Conservation (phyloP, 2,113 vertebrate genomes). For the Macheiramphus alcinus region DNA sequence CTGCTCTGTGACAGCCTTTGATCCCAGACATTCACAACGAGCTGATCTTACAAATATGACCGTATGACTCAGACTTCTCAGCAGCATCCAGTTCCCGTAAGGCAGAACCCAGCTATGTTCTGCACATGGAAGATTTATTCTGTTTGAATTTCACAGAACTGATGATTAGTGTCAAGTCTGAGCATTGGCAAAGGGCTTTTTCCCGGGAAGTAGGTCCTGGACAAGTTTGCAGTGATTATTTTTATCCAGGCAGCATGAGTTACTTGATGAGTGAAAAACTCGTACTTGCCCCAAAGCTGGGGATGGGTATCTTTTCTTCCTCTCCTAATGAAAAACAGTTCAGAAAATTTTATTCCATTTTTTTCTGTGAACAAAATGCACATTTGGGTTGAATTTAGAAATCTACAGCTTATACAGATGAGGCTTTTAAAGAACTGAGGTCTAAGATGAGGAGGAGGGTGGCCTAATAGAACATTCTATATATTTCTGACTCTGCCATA, state of each 20-base stretch:
- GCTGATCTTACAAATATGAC: not conserved
- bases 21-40: not conserved
- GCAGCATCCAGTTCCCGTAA: slow-evolving; percentile 20
- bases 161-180: not conserved
- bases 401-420: not conserved
- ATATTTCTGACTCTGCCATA: not conserved
- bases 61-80: not conserved
- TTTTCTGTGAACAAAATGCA: not conserved
- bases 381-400: not conserved
- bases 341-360: not conserved
- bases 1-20: not conserved
- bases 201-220: not conserved
- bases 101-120: not conserved
- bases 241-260: not conserved
- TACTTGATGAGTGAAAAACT: not conserved
- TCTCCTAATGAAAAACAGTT: not conserved
- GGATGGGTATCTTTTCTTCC: not conserved
- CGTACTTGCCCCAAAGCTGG: not conserved
- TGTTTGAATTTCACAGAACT: not conserved
- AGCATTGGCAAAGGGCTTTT: not conserved
- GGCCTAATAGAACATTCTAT: not conserved
- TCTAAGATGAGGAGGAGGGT: not conserved
- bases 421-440: not conserved
- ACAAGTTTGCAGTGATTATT: not conserved
- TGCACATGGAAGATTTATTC: not conserved